These are phyloP conservation scores for Polia nebulosa DNA, from an alignment of 2,888 invertebrate species.

Conservation along the genomic window DNA sequence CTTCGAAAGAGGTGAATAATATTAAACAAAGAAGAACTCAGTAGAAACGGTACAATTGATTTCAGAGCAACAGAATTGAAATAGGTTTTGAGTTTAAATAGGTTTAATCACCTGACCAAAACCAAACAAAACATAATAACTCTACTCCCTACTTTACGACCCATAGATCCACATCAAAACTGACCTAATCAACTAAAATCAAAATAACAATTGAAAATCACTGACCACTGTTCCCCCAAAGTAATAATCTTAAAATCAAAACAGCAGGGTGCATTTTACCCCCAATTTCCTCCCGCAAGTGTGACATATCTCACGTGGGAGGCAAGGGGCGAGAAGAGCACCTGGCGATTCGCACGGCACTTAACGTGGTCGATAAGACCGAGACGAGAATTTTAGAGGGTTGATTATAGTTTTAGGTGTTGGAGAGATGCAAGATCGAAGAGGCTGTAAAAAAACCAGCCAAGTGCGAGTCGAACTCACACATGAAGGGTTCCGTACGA, in stretches of 20 bases:
- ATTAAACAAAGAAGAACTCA: no score
- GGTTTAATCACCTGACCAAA: slow-evolving; percentile 8
- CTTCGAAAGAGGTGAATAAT: no score
- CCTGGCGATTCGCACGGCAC: slow-evolving; percentile 77
- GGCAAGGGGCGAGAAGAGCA: slow-evolving; percentile 64
- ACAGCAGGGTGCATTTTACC: slow-evolving; percentile 70
- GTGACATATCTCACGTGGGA: slow-evolving; percentile 67
- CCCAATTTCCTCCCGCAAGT: slow-evolving; percentile 73
- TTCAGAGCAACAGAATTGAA: no score
- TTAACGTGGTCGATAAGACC: slow-evolving; percentile 68
- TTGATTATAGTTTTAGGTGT: slow-evolving; percentile 53
- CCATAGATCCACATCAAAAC: slow-evolving; percentile 46
- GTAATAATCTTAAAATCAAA: slow-evolving; percentile 67
- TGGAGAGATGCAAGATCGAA: background rate
- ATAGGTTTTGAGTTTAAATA: background rate
- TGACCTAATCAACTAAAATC: slow-evolving; percentile 37
- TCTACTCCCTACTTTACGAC: slow-evolving; percentile 12
- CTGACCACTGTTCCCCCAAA: slow-evolving; percentile 53
- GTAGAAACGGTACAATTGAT: no score
- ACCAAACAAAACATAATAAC: slow-evolving; percentile 17
- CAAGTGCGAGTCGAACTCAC: no score
- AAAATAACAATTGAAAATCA: slow-evolving; percentile 59
- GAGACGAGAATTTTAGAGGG: slow-evolving; percentile 52
- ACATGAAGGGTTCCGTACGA: no score
- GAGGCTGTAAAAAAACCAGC: no score